phyloP scores from a whole-genome alignment of 2,888 invertebrate species.

The Pollenia griseotomentosa region DNA sequence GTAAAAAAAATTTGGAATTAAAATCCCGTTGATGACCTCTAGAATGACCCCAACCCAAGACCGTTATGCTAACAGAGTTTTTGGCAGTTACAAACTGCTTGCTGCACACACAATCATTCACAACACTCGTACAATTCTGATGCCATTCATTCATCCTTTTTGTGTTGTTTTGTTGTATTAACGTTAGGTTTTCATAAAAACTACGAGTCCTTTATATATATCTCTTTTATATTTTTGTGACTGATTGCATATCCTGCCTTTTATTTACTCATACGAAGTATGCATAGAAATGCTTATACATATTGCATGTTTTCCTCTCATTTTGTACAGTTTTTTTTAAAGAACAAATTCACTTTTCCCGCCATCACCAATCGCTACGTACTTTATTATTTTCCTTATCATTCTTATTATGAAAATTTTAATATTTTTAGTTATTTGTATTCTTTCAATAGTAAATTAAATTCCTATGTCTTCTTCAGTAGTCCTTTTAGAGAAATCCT shows the following conservation, averaged over 20 bases:
- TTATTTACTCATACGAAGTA: constrained; percentile 50
- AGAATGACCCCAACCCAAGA: constrained; percentile 80
- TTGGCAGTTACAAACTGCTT: constrained; percentile 34
- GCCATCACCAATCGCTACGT: constrained; percentile 57
- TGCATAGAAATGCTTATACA: constrained; percentile 50
- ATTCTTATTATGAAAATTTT: constrained; percentile 42
- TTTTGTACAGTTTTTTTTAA: constrained; percentile 40
- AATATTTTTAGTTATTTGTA: constrained; percentile 43
- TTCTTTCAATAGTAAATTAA: not conserved
- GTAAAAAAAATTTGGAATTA: constrained; percentile 42
- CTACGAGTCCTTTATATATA: constrained; percentile 41
- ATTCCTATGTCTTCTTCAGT: not conserved
- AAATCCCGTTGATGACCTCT: constrained; percentile 81
- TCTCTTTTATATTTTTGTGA: constrained; percentile 55
- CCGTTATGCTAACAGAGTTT: constrained; percentile 67
- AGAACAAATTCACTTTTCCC: constrained; percentile 48
- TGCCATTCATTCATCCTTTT: constrained; percentile 60
- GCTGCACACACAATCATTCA: constrained; percentile 21
- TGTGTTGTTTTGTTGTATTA: constrained; percentile 28
- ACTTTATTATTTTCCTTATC: constrained; percentile 34
- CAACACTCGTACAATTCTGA: not conserved
- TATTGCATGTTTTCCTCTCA: constrained; percentile 62
- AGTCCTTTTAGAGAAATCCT: constrained; percentile 21
- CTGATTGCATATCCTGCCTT: constrained; percentile 73
- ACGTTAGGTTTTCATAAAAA: constrained; percentile 65